Conservation (phyloP, 2,797 vertebrate genomes). For the Cottoperca gobio region DNA sequence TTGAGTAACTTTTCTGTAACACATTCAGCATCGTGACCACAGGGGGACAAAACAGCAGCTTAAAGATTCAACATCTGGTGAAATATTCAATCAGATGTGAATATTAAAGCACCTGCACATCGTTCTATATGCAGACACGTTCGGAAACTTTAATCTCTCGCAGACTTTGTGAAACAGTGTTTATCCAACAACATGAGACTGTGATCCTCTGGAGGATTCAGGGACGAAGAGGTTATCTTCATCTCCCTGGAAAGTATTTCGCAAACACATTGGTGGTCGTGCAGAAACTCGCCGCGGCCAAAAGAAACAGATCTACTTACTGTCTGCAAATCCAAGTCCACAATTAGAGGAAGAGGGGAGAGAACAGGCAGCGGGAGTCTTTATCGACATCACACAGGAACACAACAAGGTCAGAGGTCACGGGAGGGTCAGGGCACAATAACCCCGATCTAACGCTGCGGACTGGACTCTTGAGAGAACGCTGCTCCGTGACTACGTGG, state of each 20-base stretch:
- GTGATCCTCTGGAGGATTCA: slow-evolving; percentile 5
- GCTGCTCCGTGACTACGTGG: slow-evolving; percentile 27
- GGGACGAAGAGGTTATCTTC: slow-evolving; percentile 19
- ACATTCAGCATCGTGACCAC: too few relatives aligned
- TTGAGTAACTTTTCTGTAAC: too few relatives aligned
- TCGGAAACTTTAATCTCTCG: background rate
- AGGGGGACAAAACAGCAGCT: background rate
- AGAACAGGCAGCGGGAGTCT: slow-evolving; percentile 16
- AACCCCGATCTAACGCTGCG: slow-evolving; percentile 14
- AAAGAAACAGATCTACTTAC: slow-evolving; percentile 32
- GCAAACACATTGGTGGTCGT: slow-evolving; percentile 4
- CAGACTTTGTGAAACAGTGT: background rate
- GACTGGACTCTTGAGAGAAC: slow-evolving; percentile 38
- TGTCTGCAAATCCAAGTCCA: slow-evolving; percentile 16
- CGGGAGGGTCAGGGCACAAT: background rate
- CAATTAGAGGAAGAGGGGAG: slow-evolving; percentile 21
- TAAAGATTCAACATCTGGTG: background rate
- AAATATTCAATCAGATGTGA: background rate
- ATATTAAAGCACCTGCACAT: too few relatives aligned
- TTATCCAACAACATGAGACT: background rate
- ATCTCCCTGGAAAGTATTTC: slow-evolving; percentile 28
- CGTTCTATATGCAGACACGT: background rate
- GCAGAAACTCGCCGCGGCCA: background rate
- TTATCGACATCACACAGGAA: slow-evolving; percentile 28
- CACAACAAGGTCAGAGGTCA: slow-evolving; percentile 31